phyloP scores from a whole-genome alignment of 2,888 invertebrate genomes.

The Thera britannica region DNA sequence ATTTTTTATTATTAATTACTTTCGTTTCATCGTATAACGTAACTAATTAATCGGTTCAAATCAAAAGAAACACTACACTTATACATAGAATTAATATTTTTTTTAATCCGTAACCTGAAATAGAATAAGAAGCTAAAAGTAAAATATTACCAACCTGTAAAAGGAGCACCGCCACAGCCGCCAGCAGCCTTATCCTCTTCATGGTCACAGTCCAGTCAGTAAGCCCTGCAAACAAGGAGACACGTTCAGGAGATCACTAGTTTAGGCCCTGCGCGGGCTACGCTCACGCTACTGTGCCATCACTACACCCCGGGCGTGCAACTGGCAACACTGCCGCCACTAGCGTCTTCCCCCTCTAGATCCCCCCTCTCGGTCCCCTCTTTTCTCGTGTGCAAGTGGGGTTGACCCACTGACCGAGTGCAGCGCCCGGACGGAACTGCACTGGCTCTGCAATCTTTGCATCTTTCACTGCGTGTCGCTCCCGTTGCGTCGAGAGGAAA shows the following conservation, averaged over 20 bases:
- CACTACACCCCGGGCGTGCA: conserved; percentile 43
- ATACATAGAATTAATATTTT: not conserved
- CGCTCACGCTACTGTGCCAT: conserved; percentile 57
- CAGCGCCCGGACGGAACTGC: conserved; percentile 75
- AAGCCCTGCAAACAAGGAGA: conserved; percentile 78
- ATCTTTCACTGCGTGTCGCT: conserved; percentile 69
- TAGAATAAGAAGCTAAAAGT: not conserved
- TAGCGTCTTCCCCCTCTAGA: conserved; percentile 35
- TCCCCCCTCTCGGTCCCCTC: conserved; percentile 38
- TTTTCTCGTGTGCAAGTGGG: conserved; percentile 46
- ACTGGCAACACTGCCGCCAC: conserved; percentile 45
- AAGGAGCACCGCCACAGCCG: conserved; percentile 77
- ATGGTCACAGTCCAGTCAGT: conserved; percentile 76
- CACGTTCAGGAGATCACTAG: conserved; percentile 69
- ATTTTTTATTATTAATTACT: not conserved
- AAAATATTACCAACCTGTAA: conserved; percentile 67
- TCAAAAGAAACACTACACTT: not conserved
- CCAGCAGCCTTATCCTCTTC: conserved; percentile 81
- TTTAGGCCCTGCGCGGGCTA: conserved; percentile 58
- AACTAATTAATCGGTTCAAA: not conserved
- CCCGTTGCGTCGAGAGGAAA: conserved; percentile 75
- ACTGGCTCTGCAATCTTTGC: conserved; percentile 64
- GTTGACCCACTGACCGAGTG: conserved; percentile 83
- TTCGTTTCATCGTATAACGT: not conserved
- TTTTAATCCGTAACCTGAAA: not conserved